Evolutionary conservation across 2,113 vertebrate genomes (phyloP).

Genomic region (Hemibagrus wyckioides): DNA sequence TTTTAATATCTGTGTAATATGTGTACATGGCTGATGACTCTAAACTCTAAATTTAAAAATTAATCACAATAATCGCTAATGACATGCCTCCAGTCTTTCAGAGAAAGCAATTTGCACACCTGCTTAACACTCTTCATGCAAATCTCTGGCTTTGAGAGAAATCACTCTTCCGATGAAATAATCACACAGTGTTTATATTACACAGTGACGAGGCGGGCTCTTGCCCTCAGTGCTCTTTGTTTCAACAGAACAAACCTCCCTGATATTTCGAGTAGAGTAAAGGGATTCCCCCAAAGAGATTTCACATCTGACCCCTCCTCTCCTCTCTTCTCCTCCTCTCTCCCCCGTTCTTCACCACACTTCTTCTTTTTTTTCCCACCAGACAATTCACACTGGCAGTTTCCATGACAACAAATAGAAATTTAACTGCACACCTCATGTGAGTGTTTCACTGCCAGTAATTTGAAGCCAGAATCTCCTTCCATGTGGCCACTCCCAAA

Average conservation of each 20-base stretch:
- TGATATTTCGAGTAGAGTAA: constrained; percentile 62
- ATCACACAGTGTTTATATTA: constrained; percentile 42
- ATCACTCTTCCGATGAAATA: constrained; percentile 35
- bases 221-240: constrained; percentile 23
- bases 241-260: constrained; percentile 33
- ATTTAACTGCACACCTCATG: constrained; percentile 70
- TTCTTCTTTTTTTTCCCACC: constrained; percentile 62
- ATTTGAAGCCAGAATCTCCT: constrained; percentile 50
- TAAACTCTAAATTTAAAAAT: constrained; percentile 32
- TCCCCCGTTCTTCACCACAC: constrained; percentile 42
- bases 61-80: constrained; percentile 16
- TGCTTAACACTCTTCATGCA: constrained; percentile 44
- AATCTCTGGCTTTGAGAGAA: constrained; percentile 27
- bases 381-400: constrained; percentile 74
- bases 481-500: constrained; percentile 39
- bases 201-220: constrained; percentile 43
- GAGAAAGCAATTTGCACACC: constrained; percentile 33
- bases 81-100: constrained; percentile 18
- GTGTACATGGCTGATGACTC: constrained; percentile 1
- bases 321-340: constrained; percentile 59
- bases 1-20: neutral
- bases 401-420: constrained; percentile 82
- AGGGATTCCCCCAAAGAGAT: constrained; percentile 37
- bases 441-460: constrained; percentile 63
- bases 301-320: constrained; percentile 64